A percentile compares a stretch with the other conserved stretches of the same genome.
These are phyloP conservation scores for Euplexia lucipara DNA, from an alignment of 2,888 invertebrate genomes.

Conservation along the genomic window DNA sequence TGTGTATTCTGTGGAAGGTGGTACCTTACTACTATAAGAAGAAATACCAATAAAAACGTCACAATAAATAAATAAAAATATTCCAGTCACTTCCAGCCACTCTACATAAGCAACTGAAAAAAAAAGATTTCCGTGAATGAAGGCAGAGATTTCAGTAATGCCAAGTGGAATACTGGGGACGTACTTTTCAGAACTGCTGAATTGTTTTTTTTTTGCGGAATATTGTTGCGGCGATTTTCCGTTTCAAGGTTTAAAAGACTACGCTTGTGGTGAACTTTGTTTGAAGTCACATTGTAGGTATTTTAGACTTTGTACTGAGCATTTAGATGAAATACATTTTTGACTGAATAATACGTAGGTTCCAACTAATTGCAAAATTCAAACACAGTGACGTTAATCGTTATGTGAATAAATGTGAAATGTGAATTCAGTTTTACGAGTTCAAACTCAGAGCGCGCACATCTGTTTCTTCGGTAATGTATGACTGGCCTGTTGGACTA, in stretches of 20 bases:
- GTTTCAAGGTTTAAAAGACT: constrained; percentile 13
- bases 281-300: not conserved
- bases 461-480: too few relatives aligned
- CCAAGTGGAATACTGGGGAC: constrained; percentile 56
- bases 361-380: too few relatives aligned
- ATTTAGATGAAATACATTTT: too few relatives aligned
- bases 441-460: too few relatives aligned
- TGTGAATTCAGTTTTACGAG: too few relatives aligned
- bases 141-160: constrained; percentile 60
- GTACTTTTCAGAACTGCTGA: constrained; percentile 51
- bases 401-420: too few relatives aligned
- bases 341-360: too few relatives aligned
- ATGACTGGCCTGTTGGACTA: too few relatives aligned
- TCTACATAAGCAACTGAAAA: constrained; percentile 47
- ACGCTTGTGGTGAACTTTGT: constrained; percentile 2
- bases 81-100: constrained; percentile 43
- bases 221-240: constrained; percentile 14
- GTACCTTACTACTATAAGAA: too few relatives aligned
- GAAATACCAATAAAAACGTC: too few relatives aligned
- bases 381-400: too few relatives aligned
- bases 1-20: too few relatives aligned
- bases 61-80: not conserved
- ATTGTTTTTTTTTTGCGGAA: constrained; percentile 28
- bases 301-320: not conserved
- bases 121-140: constrained; percentile 62